Evolutionary conservation across 1,140 invertebrate species (phyloP).

Genomic region (Brachionus paranguensis): DNA sequence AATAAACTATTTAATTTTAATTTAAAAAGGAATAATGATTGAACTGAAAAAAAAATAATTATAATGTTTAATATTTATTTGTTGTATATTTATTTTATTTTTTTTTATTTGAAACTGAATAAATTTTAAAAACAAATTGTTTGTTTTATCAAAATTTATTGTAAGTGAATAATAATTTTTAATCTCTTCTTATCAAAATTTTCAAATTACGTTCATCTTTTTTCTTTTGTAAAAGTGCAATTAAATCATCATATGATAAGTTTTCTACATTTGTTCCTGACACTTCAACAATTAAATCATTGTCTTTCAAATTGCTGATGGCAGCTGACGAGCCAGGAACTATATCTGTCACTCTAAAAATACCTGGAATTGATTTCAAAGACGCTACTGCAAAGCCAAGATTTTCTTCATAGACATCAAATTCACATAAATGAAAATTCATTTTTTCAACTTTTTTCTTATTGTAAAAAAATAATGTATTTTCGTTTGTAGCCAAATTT

Average conservation of each 20-base stretch:
- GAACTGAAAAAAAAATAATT: too few relatives aligned
- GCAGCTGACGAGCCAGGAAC: background rate
- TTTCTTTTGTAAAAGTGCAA: background rate
- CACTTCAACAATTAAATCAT: background rate
- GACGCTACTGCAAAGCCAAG: background rate
- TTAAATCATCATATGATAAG: background rate
- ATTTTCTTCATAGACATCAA: background rate
- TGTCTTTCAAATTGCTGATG: background rate
- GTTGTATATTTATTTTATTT: too few relatives aligned
- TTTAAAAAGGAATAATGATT: too few relatives aligned
- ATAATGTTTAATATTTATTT: too few relatives aligned
- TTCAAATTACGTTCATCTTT: background rate
- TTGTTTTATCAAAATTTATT: background rate
- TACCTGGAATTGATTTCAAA: background rate
- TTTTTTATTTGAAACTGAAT: too few relatives aligned
- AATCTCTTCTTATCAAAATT: background rate
- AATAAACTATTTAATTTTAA: too few relatives aligned
- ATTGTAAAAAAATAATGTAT: background rate
- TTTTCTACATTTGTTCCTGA: background rate
- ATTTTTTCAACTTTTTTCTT: background rate
- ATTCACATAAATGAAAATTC: background rate
- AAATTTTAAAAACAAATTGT: background rate
- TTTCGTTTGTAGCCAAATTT: background rate
- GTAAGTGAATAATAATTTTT: background rate
- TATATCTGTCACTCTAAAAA: conserved; percentile 5